A percentile compares a stretch with the other conserved stretches of the same genome.
phyloP scores from a whole-genome alignment of 2,888 invertebrate genomes.

The Seladonia tumulorum region DNA sequence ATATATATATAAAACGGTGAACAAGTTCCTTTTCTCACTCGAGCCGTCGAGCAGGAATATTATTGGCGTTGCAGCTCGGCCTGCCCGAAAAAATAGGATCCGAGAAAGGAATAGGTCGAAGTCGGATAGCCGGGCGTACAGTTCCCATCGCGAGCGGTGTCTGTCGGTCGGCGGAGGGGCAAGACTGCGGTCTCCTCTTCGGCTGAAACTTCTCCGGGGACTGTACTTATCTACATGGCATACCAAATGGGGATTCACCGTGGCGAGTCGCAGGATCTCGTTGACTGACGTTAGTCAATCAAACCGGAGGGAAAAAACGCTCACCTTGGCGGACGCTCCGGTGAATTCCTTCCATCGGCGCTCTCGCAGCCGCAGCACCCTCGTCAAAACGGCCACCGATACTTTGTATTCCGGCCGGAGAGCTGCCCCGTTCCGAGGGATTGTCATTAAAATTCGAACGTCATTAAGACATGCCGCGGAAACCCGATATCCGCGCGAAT shows the following conservation, averaged over 20 bases:
- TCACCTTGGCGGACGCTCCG: conserved; percentile 80
- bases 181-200: not conserved
- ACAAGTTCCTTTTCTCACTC: conserved; percentile 64
- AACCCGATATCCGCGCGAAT: conserved; percentile 57
- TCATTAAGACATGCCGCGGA: conserved; percentile 56
- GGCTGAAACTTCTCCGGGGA: conserved; percentile 57
- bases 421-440: conserved; percentile 30
- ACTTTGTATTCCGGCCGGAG: conserved; percentile 51
- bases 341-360: conserved; percentile 77
- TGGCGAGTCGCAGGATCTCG: conserved; percentile 76
- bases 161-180: not conserved
- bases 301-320: conserved; percentile 79
- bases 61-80: conserved; percentile 45
- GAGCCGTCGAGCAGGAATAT: conserved; percentile 63
- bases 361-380: conserved; percentile 65
- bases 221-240: conserved; percentile 83
- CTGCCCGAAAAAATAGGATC: conserved; percentile 44
- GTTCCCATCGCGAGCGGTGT: conserved; percentile 33
- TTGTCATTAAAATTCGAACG: conserved; percentile 58
- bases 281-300: conserved; percentile 83
- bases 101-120: conserved; percentile 58
- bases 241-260: conserved; percentile 81
- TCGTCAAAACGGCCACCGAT: conserved; percentile 47
- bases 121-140: conserved; percentile 56
- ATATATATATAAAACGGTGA: conserved; percentile 54